Conservation (phyloP, 2,113 vertebrate species). For the Elgaria multicarinata region DNA sequence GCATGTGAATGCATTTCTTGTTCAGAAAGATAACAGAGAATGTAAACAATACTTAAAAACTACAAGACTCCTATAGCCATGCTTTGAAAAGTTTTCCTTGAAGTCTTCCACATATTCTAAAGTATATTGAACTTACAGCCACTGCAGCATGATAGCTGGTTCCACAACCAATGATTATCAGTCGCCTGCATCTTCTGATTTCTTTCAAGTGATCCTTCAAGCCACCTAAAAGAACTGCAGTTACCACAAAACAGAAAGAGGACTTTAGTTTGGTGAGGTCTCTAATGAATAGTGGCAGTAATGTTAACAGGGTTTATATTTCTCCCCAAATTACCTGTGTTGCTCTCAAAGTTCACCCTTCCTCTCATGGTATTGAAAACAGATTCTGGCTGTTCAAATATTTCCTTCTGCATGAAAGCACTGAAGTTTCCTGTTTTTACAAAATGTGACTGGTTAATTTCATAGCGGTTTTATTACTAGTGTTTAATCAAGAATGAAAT, state of each 20-base stretch:
- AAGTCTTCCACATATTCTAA: not conserved
- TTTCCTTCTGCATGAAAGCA: conserved; percentile 98
- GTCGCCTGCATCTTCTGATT: conserved; percentile 90
- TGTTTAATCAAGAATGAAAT: conserved; percentile 9
- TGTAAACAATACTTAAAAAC: not conserved
- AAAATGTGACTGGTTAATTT: conserved; percentile 6
- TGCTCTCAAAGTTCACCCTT: conserved; percentile 91
- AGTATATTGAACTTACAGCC: conserved; percentile 81
- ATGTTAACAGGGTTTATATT: not conserved
- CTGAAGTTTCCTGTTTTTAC: conserved; percentile 88
- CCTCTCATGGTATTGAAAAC: conserved; percentile 97
- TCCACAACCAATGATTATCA: conserved; percentile 95
- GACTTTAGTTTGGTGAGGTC: not conserved
- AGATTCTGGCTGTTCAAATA: conserved; percentile 96
- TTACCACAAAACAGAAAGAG: conserved; percentile 29
- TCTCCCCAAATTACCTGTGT: conserved; percentile 80
- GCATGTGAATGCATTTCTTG: not conserved
- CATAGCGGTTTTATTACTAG: not conserved
- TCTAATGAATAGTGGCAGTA: not conserved
- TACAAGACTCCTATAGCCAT: not conserved
- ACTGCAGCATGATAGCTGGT: conserved; percentile 95
- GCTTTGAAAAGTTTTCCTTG: not conserved
- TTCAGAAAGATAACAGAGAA: not conserved
- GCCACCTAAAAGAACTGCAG: conserved; percentile 89
- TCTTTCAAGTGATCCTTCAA: conserved; percentile 95